Base-by-base conservation (phyloP, 2,113 vertebrate genomes). In the Lynx canadensis region DNA sequence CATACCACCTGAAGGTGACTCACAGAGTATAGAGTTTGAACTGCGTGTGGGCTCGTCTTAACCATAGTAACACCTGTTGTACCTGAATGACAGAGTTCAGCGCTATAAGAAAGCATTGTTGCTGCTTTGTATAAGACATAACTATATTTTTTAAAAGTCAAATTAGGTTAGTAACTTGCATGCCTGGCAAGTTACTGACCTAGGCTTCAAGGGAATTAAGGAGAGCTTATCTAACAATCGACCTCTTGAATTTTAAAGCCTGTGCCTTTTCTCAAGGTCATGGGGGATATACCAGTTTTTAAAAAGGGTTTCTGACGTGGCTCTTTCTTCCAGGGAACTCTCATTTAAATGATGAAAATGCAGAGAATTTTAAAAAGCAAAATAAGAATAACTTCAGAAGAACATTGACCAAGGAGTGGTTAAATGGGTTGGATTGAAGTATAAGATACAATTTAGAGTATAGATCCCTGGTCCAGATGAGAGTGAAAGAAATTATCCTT, bases 131-230 rank as follows among this genome's bases (percentile, higher is more conserved):
- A 66, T 93, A 65, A 89, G 8, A 89, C 38, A 80, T 31, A 71
- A 66, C 69, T 50, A 18, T 13, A 55, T 83, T 74, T 85, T 91
- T 93, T 60, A 0, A 78, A 94, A 96, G 92, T 95, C 96, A 97
- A 88, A 96, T 94, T 38, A 88, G 57, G 3, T 69, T 45, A 55
- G 11, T 73, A 38, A 81, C 97, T 94, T 69, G 71, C 45, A 93
- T 91, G 48, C 23, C 33, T 69, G 45, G n/a, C 36, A 66, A 81
- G 45, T 23, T 36, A 29, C 29, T 27, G 57, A n/a, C 31, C 78
- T 0, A 55, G 45, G 2, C 19, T 52, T 94, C 73, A 18, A 18
- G 0, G 18, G 21, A 81, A 94, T 71, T 33, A 81, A 91, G 45
- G 85, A 50, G 19, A 27, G 10, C 18, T 90, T 83, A 96, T 94